phyloP scores from a whole-genome alignment of 2,113 vertebrate genomes.

The Cryptotis parvus region DNA sequence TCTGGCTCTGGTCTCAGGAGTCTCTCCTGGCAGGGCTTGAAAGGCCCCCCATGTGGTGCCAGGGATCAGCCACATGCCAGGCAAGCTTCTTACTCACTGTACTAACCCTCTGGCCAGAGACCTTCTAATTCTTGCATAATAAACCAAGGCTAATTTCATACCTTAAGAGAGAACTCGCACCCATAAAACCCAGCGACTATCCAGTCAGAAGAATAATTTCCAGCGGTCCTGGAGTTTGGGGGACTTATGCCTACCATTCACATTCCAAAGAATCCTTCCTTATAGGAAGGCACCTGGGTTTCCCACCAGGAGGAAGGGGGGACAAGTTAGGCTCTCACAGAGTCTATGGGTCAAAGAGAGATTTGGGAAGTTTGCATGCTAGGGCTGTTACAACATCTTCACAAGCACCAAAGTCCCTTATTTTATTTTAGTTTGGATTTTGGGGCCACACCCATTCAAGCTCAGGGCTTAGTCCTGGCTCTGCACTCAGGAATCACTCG shows the following conservation, averaged over 20 bases:
- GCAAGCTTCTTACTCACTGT: too few relatives aligned
- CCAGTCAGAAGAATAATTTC: background rate
- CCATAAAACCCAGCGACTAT: background rate
- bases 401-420: too few relatives aligned
- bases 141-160: background rate
- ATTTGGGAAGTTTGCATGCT: background rate
- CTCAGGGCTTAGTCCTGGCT: too few relatives aligned
- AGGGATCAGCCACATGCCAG: too few relatives aligned
- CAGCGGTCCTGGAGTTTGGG: background rate
- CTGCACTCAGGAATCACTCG: too few relatives aligned
- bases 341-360: background rate
- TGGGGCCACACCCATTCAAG: too few relatives aligned
- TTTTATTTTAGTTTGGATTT: background rate
- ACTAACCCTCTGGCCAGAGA: background rate
- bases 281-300: background rate
- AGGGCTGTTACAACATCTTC: background rate
- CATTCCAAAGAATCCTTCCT: background rate
- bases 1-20: too few relatives aligned
- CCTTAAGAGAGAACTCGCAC: background rate
- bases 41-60: too few relatives aligned
- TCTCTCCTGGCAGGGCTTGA: too few relatives aligned
- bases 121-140: background rate
- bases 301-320: background rate
- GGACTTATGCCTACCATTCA: background rate
- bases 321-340: slow-evolving; percentile 1